Conservation (phyloP, 2,797 vertebrate species). For the Oreochromis mossambicus region DNA sequence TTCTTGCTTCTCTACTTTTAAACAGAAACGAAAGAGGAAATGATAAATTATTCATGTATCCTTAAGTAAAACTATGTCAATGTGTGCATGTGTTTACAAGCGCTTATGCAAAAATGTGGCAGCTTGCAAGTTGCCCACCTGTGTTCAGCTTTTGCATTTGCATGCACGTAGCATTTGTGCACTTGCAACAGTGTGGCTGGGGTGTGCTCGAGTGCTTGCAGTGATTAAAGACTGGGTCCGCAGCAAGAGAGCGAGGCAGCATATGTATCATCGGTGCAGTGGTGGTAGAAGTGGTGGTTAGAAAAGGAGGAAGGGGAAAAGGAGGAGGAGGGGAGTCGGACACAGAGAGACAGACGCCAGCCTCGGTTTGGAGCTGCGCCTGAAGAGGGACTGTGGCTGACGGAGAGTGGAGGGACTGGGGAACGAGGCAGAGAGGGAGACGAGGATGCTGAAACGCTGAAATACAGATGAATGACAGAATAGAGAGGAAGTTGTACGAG, state of each 20-base stretch:
- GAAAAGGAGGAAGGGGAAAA: constrained; percentile 25
- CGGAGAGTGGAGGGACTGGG: constrained; percentile 43
- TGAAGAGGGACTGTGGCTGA: constrained; percentile 67
- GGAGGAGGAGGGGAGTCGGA: constrained; percentile 37
- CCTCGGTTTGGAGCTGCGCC: constrained; percentile 71
- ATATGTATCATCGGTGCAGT: constrained; percentile 58
- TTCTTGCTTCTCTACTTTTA: constrained; percentile 16
- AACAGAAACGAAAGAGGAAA: constrained; percentile 7
- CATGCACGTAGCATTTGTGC: neutral
- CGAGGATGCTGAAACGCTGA: constrained; percentile 13
- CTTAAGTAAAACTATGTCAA: constrained; percentile 10
- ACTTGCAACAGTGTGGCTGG: constrained; percentile 43
- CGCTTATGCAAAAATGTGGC: constrained; percentile 25
- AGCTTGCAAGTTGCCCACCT: constrained; percentile 51
- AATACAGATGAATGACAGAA: constrained; percentile 26
- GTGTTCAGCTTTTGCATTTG: constrained; percentile 22
- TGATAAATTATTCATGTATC: constrained; percentile 48
- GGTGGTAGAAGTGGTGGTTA: constrained; percentile 49
- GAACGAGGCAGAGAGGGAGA: constrained; percentile 26
- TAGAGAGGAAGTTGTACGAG: constrained; percentile 5
- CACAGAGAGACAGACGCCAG: constrained; percentile 73
- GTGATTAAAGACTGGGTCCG: constrained; percentile 50
- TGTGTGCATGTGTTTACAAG: constrained; percentile 28
- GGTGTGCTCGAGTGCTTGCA: constrained; percentile 31
- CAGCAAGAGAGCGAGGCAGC: constrained; percentile 27